Base-by-base conservation (phyloP, 2,888 invertebrate species). In the Athripsodes cinereus region DNA sequence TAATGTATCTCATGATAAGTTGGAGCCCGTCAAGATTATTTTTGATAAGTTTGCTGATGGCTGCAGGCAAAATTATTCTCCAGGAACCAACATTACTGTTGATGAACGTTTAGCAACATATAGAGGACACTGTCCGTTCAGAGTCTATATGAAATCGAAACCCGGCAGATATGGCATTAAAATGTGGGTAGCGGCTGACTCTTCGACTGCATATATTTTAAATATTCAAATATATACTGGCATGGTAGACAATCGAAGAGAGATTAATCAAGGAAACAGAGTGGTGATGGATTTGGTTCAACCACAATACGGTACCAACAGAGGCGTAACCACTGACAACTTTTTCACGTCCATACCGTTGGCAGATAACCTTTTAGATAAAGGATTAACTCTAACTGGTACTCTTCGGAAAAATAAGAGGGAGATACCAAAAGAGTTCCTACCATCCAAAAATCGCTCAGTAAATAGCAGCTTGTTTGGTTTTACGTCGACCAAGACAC, bases 71-170 rank as follows among this genome's bases (percentile, higher is more conserved):
- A 54, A 58, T 40, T 58, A 54, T 20, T 58, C 53, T n/a, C 49
- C 54, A 50, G 10, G 40, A 10, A 20, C 46, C 22, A 13, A 56
- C 11, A 53, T 60, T 46, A 61, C 61, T 22, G 53, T 58, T 3
- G 61, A 58, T 53, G 61, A 61, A 26, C 52, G 53, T 34, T 53
- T 61, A 34, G 55, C 58, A 10, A 40, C 40, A 2, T 59, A 44
- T 46, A 54, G 52, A 49, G 62, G 62, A 2, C 59, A 62, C 40
- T 59, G 62, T 21, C 56, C 57, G 48, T 61, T 61, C 56, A 53
- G 61, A 1, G 59, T 59, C 11, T 61, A 52, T 35, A 66, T 65
- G 44, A 65, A 64, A 35, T 50, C 56, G 0, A 61, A 59, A 21
- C 59, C 59, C 2, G 56, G 13, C 2, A 59, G 16, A n/a, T 59